These are phyloP conservation scores for Drosophila bunnanda DNA, from an alignment of 2,888 invertebrate genomes.

Conservation along the genomic window DNA sequence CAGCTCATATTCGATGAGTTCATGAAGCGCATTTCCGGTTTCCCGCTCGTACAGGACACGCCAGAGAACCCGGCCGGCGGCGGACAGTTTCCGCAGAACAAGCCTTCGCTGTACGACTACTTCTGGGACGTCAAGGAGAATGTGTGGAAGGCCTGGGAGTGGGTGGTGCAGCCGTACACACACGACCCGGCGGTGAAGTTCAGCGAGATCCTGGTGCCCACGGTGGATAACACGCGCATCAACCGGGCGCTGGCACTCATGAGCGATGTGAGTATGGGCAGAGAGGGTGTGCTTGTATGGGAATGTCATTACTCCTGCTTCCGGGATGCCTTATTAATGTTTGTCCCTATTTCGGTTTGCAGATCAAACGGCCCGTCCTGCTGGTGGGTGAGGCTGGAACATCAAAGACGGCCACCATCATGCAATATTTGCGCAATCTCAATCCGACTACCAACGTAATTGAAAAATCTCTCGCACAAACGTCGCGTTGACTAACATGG, in stretches of 20 bases:
- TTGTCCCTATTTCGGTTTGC: constrained; percentile 44
- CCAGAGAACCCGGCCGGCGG: constrained; percentile 87
- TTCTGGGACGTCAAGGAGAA: constrained; percentile 88
- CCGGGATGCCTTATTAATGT: constrained; percentile 35
- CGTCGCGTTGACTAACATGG: constrained; percentile 39
- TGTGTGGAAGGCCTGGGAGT: constrained; percentile 94
- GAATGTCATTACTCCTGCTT: constrained; percentile 11
- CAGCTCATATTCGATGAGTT: constrained; percentile 91
- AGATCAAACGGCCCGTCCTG: constrained; percentile 91
- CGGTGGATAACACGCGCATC: constrained; percentile 93
- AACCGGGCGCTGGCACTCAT: constrained; percentile 92
- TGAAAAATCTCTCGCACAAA: constrained; percentile 44
- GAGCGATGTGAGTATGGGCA: constrained; percentile 87
- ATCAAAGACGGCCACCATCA: constrained; percentile 95
- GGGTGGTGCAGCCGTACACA: constrained; percentile 90
- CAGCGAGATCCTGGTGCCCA: constrained; percentile 94
- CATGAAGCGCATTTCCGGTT: constrained; percentile 88
- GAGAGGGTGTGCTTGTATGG: background rate
- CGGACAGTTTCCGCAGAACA: constrained; percentile 90
- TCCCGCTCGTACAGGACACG: constrained; percentile 89
- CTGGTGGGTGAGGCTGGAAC: constrained; percentile 96
- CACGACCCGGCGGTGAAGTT: constrained; percentile 90
- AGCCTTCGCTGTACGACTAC: constrained; percentile 92
- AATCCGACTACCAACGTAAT: constrained; percentile 88
- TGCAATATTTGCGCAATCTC: constrained; percentile 91